These are phyloP conservation scores for Melieria crassipennis DNA, from an alignment of 2,888 invertebrate genomes.

Conservation along the genomic window DNA sequence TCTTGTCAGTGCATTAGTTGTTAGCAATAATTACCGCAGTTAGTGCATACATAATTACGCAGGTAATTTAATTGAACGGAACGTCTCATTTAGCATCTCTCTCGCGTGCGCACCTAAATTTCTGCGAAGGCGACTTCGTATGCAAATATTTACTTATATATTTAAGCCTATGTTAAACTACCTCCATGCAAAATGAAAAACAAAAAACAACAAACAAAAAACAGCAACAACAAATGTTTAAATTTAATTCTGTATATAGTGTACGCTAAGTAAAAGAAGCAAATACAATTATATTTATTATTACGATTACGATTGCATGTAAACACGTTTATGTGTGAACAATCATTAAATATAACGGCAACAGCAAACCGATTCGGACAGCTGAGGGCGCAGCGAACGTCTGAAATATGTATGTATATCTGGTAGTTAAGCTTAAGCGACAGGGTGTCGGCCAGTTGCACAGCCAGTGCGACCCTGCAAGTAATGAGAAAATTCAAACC, in stretches of 20 bases:
- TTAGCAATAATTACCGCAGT: too few relatives aligned
- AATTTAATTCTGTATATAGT: slow-evolving; percentile 40
- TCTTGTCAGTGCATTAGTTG: too few relatives aligned
- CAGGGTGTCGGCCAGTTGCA: neutral
- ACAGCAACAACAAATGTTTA: slow-evolving; percentile 41
- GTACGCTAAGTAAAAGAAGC: slow-evolving; percentile 38
- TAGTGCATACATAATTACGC: too few relatives aligned
- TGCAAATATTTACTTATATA: slow-evolving; percentile 17
- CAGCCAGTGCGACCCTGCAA: slow-evolving; percentile 1
- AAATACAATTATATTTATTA: slow-evolving; percentile 33
- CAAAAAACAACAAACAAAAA: slow-evolving; percentile 20
- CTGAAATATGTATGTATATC: slow-evolving; percentile 41
- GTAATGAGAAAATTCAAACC: slow-evolving; percentile 43
- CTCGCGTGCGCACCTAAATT: too few relatives aligned
- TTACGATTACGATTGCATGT: neutral
- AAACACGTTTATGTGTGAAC: neutral
- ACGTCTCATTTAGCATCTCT: too few relatives aligned
- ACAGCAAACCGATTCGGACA: neutral
- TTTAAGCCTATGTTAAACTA: slow-evolving; percentile 53
- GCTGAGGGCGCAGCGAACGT: slow-evolving; percentile 37
- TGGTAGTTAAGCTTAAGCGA: slow-evolving; percentile 26
- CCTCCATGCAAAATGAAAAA: slow-evolving; percentile 49
- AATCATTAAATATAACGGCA: neutral
- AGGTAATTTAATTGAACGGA: too few relatives aligned
- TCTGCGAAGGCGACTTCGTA: too few relatives aligned